Conservation (phyloP, 2,113 vertebrate species). For the Melanerpes formicivorus region DNA sequence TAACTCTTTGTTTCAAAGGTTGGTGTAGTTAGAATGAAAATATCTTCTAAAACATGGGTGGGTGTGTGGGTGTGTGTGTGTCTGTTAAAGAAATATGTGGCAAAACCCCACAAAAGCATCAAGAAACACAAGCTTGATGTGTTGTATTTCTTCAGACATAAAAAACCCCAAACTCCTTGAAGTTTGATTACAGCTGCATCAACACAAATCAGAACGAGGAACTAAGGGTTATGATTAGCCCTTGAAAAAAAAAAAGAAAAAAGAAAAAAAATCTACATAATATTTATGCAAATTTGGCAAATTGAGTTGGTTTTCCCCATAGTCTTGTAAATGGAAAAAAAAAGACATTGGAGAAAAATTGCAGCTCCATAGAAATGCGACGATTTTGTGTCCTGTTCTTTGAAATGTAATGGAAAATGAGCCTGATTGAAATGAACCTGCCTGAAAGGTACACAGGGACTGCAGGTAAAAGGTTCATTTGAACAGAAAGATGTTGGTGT, state of each 20-base stretch:
- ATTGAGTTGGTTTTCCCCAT: slow-evolving; percentile 65
- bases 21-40: background rate
- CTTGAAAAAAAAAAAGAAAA: background rate
- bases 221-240: slow-evolving; percentile 47
- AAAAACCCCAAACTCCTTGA: background rate
- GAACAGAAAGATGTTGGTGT: slow-evolving; percentile 8
- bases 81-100: background rate
- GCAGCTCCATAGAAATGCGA: slow-evolving; percentile 40
- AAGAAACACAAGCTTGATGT: background rate
- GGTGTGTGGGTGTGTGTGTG: background rate
- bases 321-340: slow-evolving; percentile 66
- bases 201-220: slow-evolving; percentile 17
- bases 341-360: slow-evolving; percentile 64
- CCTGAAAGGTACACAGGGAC: slow-evolving; percentile 51
- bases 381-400: slow-evolving; percentile 64
- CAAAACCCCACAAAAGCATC: background rate
- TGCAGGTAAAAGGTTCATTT: slow-evolving; percentile 54
- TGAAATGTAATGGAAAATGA: slow-evolving; percentile 66
- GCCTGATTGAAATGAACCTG: slow-evolving; percentile 57
- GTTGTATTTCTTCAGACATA: background rate
- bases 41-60: background rate
- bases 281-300: slow-evolving; percentile 71
- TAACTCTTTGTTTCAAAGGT: background rate
- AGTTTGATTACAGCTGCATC: slow-evolving; percentile 72
- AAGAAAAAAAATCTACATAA: slow-evolving; percentile 40